Percentiles rank a stretch among this genome's conserved stretches.
Evolutionary conservation across 2,797 vertebrate species (phyloP).

Genomic region (Parambassis ranga): DNA sequence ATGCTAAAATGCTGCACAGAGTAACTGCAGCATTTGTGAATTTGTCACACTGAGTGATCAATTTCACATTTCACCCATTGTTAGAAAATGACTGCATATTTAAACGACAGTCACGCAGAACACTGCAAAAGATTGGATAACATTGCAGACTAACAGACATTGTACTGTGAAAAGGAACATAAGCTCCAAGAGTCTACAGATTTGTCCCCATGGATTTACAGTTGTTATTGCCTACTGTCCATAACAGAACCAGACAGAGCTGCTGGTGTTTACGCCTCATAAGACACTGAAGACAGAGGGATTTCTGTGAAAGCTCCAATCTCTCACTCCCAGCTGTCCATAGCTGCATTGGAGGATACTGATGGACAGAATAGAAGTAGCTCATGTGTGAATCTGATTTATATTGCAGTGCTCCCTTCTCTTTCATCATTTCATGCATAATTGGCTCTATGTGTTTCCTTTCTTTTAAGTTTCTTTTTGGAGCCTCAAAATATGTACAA

Average conservation of each 20-base stretch:
- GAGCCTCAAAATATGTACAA: neutral
- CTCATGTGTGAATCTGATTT: constrained; percentile 54
- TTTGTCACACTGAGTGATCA: neutral
- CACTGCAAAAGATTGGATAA: neutral
- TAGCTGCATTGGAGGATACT: constrained; percentile 24
- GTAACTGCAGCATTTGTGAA: no score
- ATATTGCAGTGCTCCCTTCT: constrained; percentile 8
- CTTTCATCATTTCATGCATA: constrained; percentile 25
- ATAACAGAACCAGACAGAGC: constrained; percentile 41
- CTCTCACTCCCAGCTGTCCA: constrained; percentile 52
- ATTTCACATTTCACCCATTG: no score
- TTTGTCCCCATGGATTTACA: constrained; percentile 29
- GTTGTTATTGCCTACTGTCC: constrained; percentile 34
- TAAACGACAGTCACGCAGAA: no score
- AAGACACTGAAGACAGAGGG: constrained; percentile 46
- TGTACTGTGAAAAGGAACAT: neutral
- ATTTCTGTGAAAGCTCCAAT: constrained; percentile 54
- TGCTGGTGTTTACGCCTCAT: constrained; percentile 32
- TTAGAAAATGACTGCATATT: no score
- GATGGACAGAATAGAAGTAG: constrained; percentile 38
- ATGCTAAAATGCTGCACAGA: no score
- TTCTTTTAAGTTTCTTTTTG: neutral
- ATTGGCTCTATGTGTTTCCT: constrained; percentile 18
- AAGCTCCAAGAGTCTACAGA: constrained; percentile 4
- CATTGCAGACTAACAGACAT: neutral